Base-by-base conservation (phyloP, 2,888 invertebrate genomes). In the Flexamia atlantica region DNA sequence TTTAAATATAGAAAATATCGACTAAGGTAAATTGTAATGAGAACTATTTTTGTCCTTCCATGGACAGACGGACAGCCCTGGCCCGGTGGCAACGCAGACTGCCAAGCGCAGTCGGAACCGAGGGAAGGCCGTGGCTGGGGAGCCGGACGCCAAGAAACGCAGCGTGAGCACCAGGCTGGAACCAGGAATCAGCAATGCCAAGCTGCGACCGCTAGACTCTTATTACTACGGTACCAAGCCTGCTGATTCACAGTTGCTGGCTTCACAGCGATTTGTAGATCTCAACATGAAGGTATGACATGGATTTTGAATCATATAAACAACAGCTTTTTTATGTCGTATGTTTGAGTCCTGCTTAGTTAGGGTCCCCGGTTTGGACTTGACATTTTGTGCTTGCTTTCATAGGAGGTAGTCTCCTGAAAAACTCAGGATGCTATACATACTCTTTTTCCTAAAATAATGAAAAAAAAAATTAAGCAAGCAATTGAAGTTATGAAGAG, bases 191-290 rank as follows among this genome's bases (percentile, higher is more conserved):
- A 91, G 87, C 57, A 89, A 90, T 7, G 89, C 90, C 85, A 90
- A 90, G 85, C 89, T 93, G 86, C 92, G 93, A 30, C 90, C 91
- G 0, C 90, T 94, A 88, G 94, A 94, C 89, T 91, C 92, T 84
- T 94, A 92, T 87, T 94, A 94, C 90, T 94, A 94, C 87, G 94
- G 94, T 0, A 92, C 92, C 86, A 88, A 90, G 0, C 91, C 90
- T 0, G 92, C 91, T 0, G 87, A 87, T 40, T 20, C 68, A 10
- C 53, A 80, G 5, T 23, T 81, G 14, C 20, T 85, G 1, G 60
- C 70, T 2, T 50, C 53, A 12, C 79, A 85, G 42, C 84, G 83
- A 28, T 81, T 79, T 12, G 60, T 85, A 30, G 83, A 85, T 76
- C 84, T 72, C 83, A 86, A 70, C 42, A 70, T 60, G 83, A 84